Percentiles rank a stretch among this genome's conserved stretches.
These are phyloP conservation scores for Rhombomys opimus DNA, from an alignment of 2,113 vertebrate genomes.

Conservation along the genomic window DNA sequence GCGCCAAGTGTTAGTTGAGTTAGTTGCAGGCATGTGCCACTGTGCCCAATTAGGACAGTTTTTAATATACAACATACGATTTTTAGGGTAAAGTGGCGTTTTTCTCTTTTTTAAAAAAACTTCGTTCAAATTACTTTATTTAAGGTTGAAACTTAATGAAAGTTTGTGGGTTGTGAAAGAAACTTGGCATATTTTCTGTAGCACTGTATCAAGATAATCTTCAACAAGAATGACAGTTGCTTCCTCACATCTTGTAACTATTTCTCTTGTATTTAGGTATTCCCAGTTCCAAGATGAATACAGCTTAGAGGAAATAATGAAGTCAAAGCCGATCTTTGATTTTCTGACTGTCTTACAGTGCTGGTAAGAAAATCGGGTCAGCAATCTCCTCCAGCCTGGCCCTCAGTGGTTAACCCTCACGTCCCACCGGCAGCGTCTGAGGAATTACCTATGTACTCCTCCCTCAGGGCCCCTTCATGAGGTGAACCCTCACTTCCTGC, in stretches of 20 bases:
- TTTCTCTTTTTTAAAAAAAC: neutral
- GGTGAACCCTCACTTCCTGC: neutral
- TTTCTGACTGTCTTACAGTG: constrained; percentile 96
- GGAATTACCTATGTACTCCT: neutral
- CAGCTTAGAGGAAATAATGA: constrained; percentile 93
- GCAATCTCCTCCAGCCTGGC: rapidly evolving
- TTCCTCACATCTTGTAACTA: constrained; percentile 8
- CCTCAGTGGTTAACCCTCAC: neutral
- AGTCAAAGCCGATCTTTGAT: constrained; percentile 92
- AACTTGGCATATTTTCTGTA: constrained; percentile 43
- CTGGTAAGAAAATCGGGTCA: constrained; percentile 91
- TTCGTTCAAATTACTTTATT: constrained; percentile 44
- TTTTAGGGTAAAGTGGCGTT: too few species aligned
- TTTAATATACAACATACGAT: neutral
- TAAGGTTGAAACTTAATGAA: constrained; percentile 29
- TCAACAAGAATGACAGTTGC: constrained; percentile 41
- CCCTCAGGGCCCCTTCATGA: neutral
- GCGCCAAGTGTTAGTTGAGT: neutral
- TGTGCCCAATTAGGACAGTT: neutral
- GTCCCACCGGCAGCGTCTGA: neutral
- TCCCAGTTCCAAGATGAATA: constrained; percentile 96
- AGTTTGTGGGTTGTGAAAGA: constrained; percentile 20
- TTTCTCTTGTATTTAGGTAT: constrained; percentile 87
- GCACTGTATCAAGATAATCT: neutral
- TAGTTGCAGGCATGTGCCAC: neutral